These are phyloP conservation scores for Eupeodes luniger DNA, from an alignment of 2,888 invertebrate genomes.

Conservation along the genomic window DNA sequence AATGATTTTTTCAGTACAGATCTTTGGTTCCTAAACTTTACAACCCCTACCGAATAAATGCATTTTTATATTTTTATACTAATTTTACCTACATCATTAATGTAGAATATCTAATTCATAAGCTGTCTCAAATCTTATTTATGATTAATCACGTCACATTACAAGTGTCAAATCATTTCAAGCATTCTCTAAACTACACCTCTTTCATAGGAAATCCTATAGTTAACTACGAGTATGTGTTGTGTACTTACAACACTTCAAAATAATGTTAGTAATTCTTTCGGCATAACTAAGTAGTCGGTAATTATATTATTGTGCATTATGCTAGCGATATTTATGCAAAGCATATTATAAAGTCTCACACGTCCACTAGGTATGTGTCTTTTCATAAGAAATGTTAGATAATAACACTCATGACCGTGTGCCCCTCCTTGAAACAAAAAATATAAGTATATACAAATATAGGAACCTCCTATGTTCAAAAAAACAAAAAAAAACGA, in stretches of 20 bases:
- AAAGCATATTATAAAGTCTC: conserved; percentile 40
- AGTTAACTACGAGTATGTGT: neutral
- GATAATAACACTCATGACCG: conserved; percentile 72
- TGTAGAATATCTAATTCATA: neutral
- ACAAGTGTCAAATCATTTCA: conserved; percentile 34
- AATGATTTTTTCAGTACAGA: no score
- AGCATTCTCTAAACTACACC: conserved; percentile 36
- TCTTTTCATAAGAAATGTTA: conserved; percentile 58
- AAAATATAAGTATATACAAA: neutral
- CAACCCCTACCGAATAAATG: no score
- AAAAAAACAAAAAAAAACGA: neutral
- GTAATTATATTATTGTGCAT: conserved; percentile 44
- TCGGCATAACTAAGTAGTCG: conserved; percentile 33
- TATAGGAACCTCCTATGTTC: no score
- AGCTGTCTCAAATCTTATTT: conserved; percentile 15
- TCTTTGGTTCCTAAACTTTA: no score
- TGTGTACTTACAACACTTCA: neutral
- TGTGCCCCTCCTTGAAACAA: conserved; percentile 66
- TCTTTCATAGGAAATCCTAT: conserved; percentile 58
- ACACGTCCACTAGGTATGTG: conserved; percentile 35
- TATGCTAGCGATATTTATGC: conserved; percentile 43
- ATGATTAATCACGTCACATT: conserved; percentile 25
- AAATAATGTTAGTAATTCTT: conserved; percentile 47
- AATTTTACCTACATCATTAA: neutral
- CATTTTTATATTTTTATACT: neutral